Conservation (phyloP, 2,888 invertebrate genomes). For the Gymnoscelis rufifasciata region DNA sequence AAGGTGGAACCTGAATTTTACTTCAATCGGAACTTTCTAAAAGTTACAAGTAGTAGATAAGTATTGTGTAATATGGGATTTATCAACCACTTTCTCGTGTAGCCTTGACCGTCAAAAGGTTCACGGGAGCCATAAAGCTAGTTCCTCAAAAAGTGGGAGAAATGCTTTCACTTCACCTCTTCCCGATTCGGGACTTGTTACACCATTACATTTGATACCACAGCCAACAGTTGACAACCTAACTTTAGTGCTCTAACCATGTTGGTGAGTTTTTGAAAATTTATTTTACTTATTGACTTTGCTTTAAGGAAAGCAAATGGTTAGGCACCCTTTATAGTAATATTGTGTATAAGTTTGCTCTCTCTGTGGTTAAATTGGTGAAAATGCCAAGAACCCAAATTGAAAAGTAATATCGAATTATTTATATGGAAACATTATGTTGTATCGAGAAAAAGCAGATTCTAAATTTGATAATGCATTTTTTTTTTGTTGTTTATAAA, state of each 20-base stretch:
- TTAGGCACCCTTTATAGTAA: no score
- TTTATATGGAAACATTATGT: no score
- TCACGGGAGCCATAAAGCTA: constrained; percentile 13
- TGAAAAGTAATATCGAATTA: no score
- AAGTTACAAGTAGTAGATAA: background rate
- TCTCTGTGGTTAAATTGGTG: no score
- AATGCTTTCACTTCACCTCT: constrained; percentile 45
- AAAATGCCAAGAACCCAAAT: no score
- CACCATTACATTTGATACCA: constrained; percentile 15
- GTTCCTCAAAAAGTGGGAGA: constrained; percentile 36
- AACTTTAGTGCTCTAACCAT: constrained; percentile 9
- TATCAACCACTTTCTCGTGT: constrained; percentile 26
- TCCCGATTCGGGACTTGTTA: constrained; percentile 4
- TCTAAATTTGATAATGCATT: no score
- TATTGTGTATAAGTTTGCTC: no score
- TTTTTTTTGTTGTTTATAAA: no score
- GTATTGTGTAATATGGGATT: constrained; percentile 21
- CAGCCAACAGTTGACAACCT: constrained; percentile 13
- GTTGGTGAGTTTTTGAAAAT: constrained; percentile 16
- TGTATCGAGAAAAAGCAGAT: no score
- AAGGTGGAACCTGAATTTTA: background rate
- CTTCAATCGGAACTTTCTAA: constrained; percentile 15
- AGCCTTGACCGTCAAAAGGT: constrained; percentile 31
- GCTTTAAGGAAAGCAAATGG: no score
- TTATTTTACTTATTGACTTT: no score